Conservation (phyloP, 2,797 vertebrate genomes). For the Acomys russatus region DNA sequence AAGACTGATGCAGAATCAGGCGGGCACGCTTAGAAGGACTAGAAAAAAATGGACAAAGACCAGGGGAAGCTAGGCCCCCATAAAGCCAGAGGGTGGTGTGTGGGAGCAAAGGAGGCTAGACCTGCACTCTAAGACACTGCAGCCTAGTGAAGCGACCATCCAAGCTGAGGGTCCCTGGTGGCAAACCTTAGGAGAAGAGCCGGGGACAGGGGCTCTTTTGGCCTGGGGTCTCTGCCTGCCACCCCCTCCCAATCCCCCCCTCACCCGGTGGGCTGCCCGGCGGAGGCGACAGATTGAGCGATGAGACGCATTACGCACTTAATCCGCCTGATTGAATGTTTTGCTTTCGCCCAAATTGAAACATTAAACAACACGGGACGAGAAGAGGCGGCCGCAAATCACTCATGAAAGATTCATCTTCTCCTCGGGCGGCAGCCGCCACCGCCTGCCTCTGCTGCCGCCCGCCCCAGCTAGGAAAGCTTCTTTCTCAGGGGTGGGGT, state of each 20-base stretch:
- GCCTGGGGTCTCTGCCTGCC: slow-evolving; percentile 41
- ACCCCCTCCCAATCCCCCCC: slow-evolving; percentile 70
- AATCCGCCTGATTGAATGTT: slow-evolving; percentile 99
- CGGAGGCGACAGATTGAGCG: slow-evolving; percentile 97
- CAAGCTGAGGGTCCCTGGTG: not conserved
- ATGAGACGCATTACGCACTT: slow-evolving; percentile 99
- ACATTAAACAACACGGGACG: slow-evolving; percentile 97
- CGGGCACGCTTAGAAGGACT: not conserved
- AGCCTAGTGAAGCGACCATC: not conserved
- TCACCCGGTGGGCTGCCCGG: slow-evolving; percentile 88
- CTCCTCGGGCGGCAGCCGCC: slow-evolving; percentile 90
- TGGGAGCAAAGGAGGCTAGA: not conserved
- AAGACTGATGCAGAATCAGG: not conserved
- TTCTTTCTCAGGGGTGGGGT: slow-evolving; percentile 18
- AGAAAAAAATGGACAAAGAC: not conserved
- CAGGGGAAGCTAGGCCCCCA: too few species aligned
- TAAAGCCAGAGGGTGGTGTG: too few species aligned
- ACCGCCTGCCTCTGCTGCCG: slow-evolving; percentile 56
- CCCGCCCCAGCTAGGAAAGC: slow-evolving; percentile 83
- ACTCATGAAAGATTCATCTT: slow-evolving; percentile 97
- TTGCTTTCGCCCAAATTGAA: slow-evolving; percentile 98
- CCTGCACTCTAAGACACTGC: not conserved
- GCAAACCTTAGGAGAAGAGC: slow-evolving; percentile 28
- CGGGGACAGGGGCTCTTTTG: not conserved
- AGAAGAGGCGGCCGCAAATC: slow-evolving; percentile 93